These are phyloP conservation scores for Zaprionus ghesquierei DNA, from an alignment of 1,140 invertebrate genomes.

Conservation along the genomic window DNA sequence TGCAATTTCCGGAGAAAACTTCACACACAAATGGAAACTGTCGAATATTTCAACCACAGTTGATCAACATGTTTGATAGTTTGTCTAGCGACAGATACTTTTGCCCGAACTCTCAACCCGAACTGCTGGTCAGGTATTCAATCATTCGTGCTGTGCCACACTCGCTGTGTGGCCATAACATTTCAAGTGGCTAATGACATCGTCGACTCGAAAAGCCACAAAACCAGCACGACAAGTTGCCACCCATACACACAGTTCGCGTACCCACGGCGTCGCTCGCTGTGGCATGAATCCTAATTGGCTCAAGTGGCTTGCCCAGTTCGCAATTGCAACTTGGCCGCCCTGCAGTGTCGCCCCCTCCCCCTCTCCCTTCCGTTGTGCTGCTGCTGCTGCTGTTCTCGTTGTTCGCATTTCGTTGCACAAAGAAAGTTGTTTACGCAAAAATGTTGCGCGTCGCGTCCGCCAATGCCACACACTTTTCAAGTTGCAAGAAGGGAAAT, in stretches of 20 bases:
- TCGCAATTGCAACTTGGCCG: constrained; percentile 30
- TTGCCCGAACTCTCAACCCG: neutral
- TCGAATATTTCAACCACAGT: neutral
- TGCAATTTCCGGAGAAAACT: too few relatives aligned
- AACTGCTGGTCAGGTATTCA: neutral
- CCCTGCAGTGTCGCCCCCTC: constrained; percentile 15
- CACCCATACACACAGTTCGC: neutral
- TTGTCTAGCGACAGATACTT: neutral
- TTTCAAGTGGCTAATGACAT: constrained; percentile 11
- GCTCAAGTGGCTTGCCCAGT: constrained; percentile 50
- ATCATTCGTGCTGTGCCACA: neutral
- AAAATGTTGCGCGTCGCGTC: constrained; percentile 54
- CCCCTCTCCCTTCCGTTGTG: neutral
- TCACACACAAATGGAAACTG: too few relatives aligned
- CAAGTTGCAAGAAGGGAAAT: constrained; percentile 17
- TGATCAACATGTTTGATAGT: neutral
- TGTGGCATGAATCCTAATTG: constrained; percentile 67
- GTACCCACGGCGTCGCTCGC: constrained; percentile 2
- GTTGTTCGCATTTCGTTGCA: constrained; percentile 60
- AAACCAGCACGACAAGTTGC: constrained; percentile 4
- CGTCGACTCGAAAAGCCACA: neutral
- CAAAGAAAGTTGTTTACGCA: constrained; percentile 70
- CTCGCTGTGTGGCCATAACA: neutral
- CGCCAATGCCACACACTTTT: constrained; percentile 35
- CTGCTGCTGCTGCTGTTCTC: neutral